phyloP scores from a whole-genome alignment of 2,113 vertebrate species.

The Brachionichthys hirsutus region DNA sequence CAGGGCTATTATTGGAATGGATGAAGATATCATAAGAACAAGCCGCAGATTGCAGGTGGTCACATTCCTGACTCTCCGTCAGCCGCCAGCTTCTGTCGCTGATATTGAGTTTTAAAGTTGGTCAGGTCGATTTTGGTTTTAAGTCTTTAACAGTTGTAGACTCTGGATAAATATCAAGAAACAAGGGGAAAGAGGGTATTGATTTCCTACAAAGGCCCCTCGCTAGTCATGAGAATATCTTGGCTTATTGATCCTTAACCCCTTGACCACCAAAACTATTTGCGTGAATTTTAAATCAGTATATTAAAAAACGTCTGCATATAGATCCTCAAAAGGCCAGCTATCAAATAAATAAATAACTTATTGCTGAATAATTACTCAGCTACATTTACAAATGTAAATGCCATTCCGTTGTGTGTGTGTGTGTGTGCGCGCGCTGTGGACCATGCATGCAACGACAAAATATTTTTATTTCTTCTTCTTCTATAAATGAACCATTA shows the following conservation, averaged over 20 bases:
- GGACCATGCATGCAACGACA: too few relatives aligned
- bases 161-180: background rate
- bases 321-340: background rate
- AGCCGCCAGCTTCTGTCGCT: background rate
- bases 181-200: background rate
- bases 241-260: too few relatives aligned
- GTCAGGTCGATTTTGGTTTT: background rate
- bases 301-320: background rate
- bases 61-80: slow-evolving; percentile 3
- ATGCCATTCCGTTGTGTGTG: too few relatives aligned
- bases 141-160: background rate
- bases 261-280: background rate
- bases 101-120: background rate
- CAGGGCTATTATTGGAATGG: slow-evolving; percentile 31
- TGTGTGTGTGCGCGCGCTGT: too few relatives aligned
- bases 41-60: slow-evolving; percentile 4
- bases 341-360: background rate
- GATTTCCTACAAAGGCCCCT: too few relatives aligned
- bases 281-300: background rate
- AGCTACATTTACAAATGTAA: too few relatives aligned
- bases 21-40: slow-evolving; percentile 22
- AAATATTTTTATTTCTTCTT: too few relatives aligned
- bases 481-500: too few relatives aligned
- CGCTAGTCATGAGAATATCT: too few relatives aligned
- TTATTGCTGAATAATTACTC: background rate